A percentile compares a stretch with the other conserved stretches of the same genome.
Conservation (phyloP, 37 sponge, comb jelly and placozoan genomes). For the Lycopodina hypogea region DNA sequence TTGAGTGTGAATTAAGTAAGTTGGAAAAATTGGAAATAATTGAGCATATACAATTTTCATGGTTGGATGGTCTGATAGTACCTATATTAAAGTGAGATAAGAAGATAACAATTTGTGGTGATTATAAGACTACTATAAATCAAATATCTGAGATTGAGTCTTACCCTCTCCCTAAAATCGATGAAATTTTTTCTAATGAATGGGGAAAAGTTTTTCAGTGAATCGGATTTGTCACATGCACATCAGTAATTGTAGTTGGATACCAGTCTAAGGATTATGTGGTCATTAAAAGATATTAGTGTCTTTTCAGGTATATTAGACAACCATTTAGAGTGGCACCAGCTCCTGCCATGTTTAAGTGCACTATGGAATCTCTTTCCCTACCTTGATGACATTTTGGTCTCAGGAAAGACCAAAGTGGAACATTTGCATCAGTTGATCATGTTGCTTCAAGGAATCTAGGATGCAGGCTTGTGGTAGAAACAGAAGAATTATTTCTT, state of each 20-base stretch:
- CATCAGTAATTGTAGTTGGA: background rate
- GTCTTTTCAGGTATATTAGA: background rate
- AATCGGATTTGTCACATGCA: background rate
- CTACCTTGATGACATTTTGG: background rate
- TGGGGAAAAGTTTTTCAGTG: background rate
- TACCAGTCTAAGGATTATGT: background rate
- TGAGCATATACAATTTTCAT: background rate
- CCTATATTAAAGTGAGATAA: background rate
- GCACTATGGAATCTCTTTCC: background rate
- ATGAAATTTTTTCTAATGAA: background rate
- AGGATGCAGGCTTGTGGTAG: background rate
- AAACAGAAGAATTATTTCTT: background rate
- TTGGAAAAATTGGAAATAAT: background rate
- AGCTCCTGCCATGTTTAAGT: background rate
- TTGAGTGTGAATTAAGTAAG: no score
- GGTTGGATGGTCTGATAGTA: background rate
- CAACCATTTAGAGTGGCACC: background rate
- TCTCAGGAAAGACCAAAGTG: background rate
- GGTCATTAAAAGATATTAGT: background rate
- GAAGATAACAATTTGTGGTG: background rate
- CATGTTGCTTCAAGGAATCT: background rate
- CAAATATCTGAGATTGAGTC: background rate
- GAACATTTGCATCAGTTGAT: background rate
- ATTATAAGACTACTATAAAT: no score
- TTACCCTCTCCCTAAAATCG: background rate